phyloP scores from a whole-genome alignment of 2,113 vertebrate species.

The Reinhardtius hippoglossoides region DNA sequence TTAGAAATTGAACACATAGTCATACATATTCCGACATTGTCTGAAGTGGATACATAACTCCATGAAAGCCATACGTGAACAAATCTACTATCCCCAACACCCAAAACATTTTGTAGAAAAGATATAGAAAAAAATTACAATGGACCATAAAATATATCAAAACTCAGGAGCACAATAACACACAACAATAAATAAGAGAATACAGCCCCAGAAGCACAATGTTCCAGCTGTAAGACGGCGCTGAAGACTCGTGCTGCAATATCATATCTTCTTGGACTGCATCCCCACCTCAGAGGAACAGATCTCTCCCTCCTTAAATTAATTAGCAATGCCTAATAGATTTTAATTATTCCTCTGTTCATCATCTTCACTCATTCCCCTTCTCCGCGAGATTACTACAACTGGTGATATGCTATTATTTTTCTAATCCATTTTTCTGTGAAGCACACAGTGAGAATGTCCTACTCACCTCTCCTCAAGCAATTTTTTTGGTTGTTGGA shows the following conservation, averaged over 20 bases:
- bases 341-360: conserved; percentile 51
- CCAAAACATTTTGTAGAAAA: background rate
- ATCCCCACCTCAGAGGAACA: conserved; percentile 55
- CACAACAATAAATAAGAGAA: conserved; percentile 7
- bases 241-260: conserved; percentile 12
- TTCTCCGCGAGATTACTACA: conserved; percentile 46
- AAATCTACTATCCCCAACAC: background rate
- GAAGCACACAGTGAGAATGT: conserved; percentile 6
- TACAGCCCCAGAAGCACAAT: background rate
- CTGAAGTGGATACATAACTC: background rate
- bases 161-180: conserved; percentile 6
- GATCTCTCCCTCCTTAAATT: conserved; percentile 51
- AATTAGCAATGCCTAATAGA: conserved; percentile 65
- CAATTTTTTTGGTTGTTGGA: conserved; percentile 37
- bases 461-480: conserved; percentile 8
- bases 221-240: background rate
- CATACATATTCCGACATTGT: too few species aligned
- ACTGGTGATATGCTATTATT: conserved; percentile 41
- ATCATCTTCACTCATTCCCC: conserved; percentile 21
- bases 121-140: background rate
- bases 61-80: background rate
- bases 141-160: background rate
- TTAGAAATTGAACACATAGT: too few species aligned
- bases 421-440: conserved; percentile 43
- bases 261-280: conserved; percentile 35